Percentiles rank a stretch among this genome's conserved stretches.
Conservation (phyloP, 2,888 invertebrate species). For the Meteorus cinctellus region DNA sequence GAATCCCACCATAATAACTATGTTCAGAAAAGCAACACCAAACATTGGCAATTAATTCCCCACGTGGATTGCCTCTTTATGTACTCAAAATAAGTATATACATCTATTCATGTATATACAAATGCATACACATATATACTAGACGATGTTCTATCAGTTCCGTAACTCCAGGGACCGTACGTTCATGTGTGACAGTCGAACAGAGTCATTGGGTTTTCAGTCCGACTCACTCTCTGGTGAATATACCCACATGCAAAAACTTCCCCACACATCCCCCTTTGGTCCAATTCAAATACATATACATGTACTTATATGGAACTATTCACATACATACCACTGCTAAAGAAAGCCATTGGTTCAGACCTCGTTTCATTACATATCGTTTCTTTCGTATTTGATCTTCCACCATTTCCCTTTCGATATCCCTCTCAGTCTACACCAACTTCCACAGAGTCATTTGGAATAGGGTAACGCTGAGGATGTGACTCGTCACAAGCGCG, state of each 20-base stretch:
- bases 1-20: constrained; percentile 29
- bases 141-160: constrained; percentile 61
- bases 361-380: neutral
- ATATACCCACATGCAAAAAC: neutral
- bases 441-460: constrained; percentile 39
- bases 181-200: constrained; percentile 64
- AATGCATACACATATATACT: constrained; percentile 44
- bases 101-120: neutral
- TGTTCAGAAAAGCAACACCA: constrained; percentile 52
- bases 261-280: constrained; percentile 7
- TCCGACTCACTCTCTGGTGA: neutral
- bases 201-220: constrained; percentile 41
- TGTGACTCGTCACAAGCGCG: constrained; percentile 43
- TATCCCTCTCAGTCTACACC: neutral
- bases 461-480: constrained; percentile 41
- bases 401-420: neutral
- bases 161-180: constrained; percentile 57
- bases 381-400: neutral
- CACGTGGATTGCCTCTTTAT: constrained; percentile 55
- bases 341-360: neutral
- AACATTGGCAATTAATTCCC: constrained; percentile 69
- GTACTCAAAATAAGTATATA: neutral
- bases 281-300: constrained; percentile 13
- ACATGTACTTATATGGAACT: neutral
- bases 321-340: neutral